Evolutionary conservation across 2,797 vertebrate species (phyloP), one percentile per base, ranked within the genome.

Genomic region (Petrocephalus sullivani): DNA sequence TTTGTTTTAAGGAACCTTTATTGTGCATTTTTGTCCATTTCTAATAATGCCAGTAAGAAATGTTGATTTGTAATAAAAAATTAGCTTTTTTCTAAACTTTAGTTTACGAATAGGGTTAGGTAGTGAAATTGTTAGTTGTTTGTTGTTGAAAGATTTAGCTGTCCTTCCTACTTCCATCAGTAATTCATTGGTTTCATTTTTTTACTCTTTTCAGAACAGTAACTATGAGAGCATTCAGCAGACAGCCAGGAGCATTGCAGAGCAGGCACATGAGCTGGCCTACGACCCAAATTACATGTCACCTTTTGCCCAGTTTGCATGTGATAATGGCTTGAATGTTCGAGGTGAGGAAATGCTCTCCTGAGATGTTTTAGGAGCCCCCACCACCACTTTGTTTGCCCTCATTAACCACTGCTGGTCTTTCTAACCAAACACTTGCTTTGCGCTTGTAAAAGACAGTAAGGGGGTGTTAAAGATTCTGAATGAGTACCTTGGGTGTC

Each of bases 281-380:
- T 99, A 99, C n/a, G 98, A 99, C 93, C 98, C 98, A 89, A 98
- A 98, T 91, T 99, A 99, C 94, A 99, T 99, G 98, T 99, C 98
- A 0, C 98, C 98, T 57, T 99, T 99, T 60, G 98, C 98, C 91
- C 98, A 99, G 95, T 99, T 99, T 88, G 98, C 98, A 5, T 99
- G 98, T 93, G 98, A 98, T 95, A 99, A 99, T 10, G 98, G 98
- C 28, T 91, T 99, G 94, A 98, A 99, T 92, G 98, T 99, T 91
- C 96, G 98, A 98, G 98, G 98, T 98, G 90, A 95, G 95, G 85
- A 33, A 85, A 86, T 53, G 51, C 82, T 56, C 21, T 54, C 10
- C n/a, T 81, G 41, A 67, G 64, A 46, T 78, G 71, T 78, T 78
- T 14, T 14, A 75, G 67, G 37, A 75, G 14, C 14, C 9, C 61